Base-by-base conservation (phyloP, 2,797 vertebrate genomes). In the Monodelphis domestica region DNA sequence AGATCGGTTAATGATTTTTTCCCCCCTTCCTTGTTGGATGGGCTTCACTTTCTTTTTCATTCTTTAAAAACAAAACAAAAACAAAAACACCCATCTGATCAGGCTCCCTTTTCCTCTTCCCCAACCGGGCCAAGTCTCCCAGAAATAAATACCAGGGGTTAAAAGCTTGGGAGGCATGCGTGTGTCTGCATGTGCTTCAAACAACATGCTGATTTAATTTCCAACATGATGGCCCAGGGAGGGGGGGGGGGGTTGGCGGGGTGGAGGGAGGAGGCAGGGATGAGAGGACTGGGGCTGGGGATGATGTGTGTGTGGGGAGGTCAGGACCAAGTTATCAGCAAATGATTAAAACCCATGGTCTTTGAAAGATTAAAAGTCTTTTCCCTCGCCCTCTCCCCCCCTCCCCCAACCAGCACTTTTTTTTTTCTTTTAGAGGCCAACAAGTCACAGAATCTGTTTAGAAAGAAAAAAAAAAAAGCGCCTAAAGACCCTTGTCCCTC, bases 271-370 rank as follows among this genome's bases (percentile, higher is more conserved):
- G 88, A 38, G 93, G 88, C 24, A 95, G 96, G 91, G 94, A 91
- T 84, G 38, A 38, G 24, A 84, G 70, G 21, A 50, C 33, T 45
- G 3, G 93, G 89, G 88, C 91, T 94, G 92, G 10, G n/a, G 54
- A 50, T 70, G 90, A 29, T 63, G 52, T 91, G 90, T 89, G 90
- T 92, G 89, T 92, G 87, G 0, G 38, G 90, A 38, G 93, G 88
- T 33, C 95, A 96, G 91, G 94, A 91, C 53, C 91, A 92, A 97
- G 95, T 97, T 96, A 97, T 97, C 96, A 95, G 97, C 93, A 91
- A 94, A 94, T 63, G 89, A 0, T 0, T 90, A 94, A 90, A 92
- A 97, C 53, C 97, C 53, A n/a, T 53, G 51, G 1, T 33, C 95
- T 98, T 96, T 95, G 51, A 97, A 96, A 94, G 92, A 96, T 95